Evolutionary conservation across 2,113 vertebrate genomes (phyloP).

Genomic region (Lepus americanus): DNA sequence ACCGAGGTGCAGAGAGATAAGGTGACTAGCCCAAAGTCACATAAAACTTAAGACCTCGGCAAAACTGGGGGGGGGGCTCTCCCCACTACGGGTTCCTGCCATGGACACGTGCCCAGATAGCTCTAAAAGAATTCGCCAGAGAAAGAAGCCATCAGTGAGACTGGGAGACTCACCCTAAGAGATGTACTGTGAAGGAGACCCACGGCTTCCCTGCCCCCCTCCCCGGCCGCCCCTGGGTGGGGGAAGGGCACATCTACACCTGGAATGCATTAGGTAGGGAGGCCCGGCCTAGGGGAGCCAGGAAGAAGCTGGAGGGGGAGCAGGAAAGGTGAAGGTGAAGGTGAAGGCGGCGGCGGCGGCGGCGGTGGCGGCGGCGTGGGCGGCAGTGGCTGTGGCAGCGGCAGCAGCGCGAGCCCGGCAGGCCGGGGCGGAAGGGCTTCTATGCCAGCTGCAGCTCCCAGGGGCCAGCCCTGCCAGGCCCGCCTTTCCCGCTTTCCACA

Average conservation of each 20-base stretch:
- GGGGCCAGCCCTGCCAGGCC: conserved; percentile 59
- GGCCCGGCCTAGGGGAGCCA: neutral
- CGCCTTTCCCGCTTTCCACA: conserved; percentile 68
- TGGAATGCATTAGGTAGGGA: conserved; percentile 68
- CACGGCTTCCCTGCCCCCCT: neutral
- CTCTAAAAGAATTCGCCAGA: neutral
- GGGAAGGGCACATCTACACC: conserved; percentile 46
- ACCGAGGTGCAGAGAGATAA: neutral
- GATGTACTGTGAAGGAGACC: conserved; percentile 14
- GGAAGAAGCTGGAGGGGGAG: conserved; percentile 13
- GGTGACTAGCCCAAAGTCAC: conserved; percentile 47
- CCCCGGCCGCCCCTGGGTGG: neutral
- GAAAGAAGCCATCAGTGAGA: neutral
- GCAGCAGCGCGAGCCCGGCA: neutral
- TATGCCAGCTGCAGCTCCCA: conserved; percentile 64
- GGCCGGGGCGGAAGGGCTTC: conserved; percentile 54
- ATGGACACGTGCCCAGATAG: neutral
- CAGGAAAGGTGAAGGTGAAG: conserved; percentile 59
- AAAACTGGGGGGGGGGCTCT: neutral
- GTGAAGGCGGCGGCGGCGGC: neutral
- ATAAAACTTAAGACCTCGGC: conserved; percentile 6
- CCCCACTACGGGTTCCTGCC: neutral
- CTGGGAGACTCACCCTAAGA: conserved; percentile 15
- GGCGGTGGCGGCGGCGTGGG: neutral
- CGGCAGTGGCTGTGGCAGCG: neutral